A percentile compares a stretch with the other conserved stretches of the same genome.
Conservation (phyloP, 2,888 invertebrate species). For the Drosophila paracracens region DNA sequence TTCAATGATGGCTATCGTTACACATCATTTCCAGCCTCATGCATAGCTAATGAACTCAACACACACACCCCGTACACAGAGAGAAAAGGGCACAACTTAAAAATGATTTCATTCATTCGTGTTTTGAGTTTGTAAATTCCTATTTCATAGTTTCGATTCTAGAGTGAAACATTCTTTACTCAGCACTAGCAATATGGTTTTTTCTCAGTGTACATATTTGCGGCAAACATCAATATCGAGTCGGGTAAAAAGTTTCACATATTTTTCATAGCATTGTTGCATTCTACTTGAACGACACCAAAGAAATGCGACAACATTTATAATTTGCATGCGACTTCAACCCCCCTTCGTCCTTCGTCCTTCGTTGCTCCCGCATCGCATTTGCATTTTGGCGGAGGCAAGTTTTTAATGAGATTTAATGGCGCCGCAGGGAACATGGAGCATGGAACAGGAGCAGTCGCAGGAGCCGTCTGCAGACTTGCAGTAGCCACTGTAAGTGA, state of each 20-base stretch:
- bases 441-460: constrained; percentile 19
- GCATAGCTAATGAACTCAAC: constrained; percentile 58
- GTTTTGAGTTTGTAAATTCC: neutral
- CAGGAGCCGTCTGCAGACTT: constrained; percentile 16
- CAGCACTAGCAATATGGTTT: neutral
- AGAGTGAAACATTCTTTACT: neutral
- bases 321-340: constrained; percentile 63
- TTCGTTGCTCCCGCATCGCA: constrained; percentile 14
- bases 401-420: constrained; percentile 80
- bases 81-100: neutral
- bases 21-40: constrained; percentile 57
- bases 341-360: neutral
- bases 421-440: constrained; percentile 69
- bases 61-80: constrained; percentile 2
- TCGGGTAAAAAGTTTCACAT: constrained; percentile 44
- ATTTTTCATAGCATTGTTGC: constrained; percentile 49
- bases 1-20: constrained; percentile 56
- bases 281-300: constrained; percentile 15
- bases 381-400: constrained; percentile 46
- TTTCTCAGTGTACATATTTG: constrained; percentile 5
- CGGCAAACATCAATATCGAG: constrained; percentile 18
- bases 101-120: neutral
- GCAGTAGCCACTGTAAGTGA: constrained; percentile 64
- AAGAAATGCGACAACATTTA: constrained; percentile 65
- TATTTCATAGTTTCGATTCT: neutral